Evolutionary conservation across 2,888 invertebrate genomes (phyloP), one percentile per base, ranked within the genome.

Genomic region (Tipula lateralis): DNA sequence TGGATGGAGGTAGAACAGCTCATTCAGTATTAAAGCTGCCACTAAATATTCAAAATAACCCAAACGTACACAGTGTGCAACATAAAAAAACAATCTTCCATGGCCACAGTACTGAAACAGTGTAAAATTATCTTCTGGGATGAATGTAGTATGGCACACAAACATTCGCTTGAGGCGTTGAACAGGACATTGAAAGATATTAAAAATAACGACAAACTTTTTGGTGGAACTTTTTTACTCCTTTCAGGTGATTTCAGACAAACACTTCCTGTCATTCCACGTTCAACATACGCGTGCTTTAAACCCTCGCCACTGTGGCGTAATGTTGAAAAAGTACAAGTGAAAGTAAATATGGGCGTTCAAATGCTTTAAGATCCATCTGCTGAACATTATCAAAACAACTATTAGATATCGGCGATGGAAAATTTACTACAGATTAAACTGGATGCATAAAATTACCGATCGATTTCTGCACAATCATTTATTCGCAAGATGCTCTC

Each of bases 1-100:
- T n/a, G n/a, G n/a, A n/a, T n/a, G 66, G 66, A 66, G 66, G 66
- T 19, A 66, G 66, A 66, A 66, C 66, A 66, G 66, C 66, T 66
- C 66, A 66, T 16, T 66, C 24, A 24, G 66, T 12, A 50, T 50
- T n/a, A n/a, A n/a, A n/a, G n/a, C n/a, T n/a, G n/a, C n/a, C n/a
- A n/a, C n/a, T n/a, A n/a, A 50, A 50, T 50, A 50, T 50, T 50
- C 50, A 50, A n/a, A n/a, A n/a, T 66, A 12, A 66, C 9, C 24
- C 66, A 66, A 1, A n/a, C 66, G 13, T n/a, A n/a, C n/a, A n/a
- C 66, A 16, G 16, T 66, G 66, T 66, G 66, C 66, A 66, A 66
- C 66, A 66, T 66, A 66, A 66, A 66, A 66, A 66, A 66, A 9
- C 13, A 66, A 16, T 66, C 13, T 1, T 16, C 16, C 5, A 16